Base-by-base conservation (phyloP, 2,113 vertebrate genomes). In the Amia ocellicauda region DNA sequence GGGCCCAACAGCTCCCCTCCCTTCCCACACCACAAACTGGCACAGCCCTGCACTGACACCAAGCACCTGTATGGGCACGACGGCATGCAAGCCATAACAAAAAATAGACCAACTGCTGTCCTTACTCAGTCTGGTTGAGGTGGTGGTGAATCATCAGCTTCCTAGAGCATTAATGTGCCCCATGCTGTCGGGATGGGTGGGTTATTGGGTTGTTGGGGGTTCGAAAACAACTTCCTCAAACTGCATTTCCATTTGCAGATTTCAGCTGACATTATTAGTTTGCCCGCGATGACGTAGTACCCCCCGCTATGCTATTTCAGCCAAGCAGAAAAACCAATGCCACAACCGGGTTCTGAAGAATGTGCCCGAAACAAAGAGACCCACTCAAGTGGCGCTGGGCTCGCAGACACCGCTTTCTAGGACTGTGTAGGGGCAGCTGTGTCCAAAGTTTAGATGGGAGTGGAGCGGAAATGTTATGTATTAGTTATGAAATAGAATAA, bases 231-330 rank as follows among this genome's bases (percentile, higher is more conserved):
- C n/a, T n/a, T n/a, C n/a, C n/a, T n/a, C n/a, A n/a, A n/a, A n/a
- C 13, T 47, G n/a, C 13, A 17, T 17, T 69, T 43, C 63, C 64
- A 31, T 52, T 59, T 17, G 68, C 68, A 60, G 74, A 49, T 67
- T 64, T 70, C 72, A 67, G 69, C 40, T 7, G 10, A 64, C 75
- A 76, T 78, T 77, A 78, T 80, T 53, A 67, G 69, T 75, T 78
- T 70, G 71, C 22, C n/a, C 74, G 63, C 75, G 78, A 77, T 85
- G 84, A 81, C 70, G 79, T 75, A 78, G 79, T 66, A 9, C 10
- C 47, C 40, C 41, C 60, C 29, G 62, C 74, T 78, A 69, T 78
- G 70, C 73, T 81, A 73, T 74, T 59, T 74, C 80, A 79, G 77
- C 72, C 4, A 28, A 75, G 71, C 74, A 78, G 69, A 78, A 78